Evolutionary conservation across 2,113 vertebrate species (phyloP).

Genomic region (Odocoileus virginianus): DNA sequence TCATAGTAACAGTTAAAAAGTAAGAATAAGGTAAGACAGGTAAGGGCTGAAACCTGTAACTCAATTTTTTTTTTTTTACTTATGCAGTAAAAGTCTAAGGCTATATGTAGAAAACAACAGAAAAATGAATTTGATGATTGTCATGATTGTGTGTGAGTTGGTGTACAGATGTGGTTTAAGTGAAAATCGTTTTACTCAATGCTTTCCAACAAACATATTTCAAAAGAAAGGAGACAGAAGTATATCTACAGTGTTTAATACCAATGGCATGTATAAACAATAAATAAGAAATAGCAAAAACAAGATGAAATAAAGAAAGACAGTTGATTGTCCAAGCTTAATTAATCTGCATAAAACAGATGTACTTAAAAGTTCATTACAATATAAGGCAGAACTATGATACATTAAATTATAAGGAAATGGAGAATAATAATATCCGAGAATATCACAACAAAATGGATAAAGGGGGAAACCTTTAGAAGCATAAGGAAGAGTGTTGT

Average conservation of each 20-base stretch:
- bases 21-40: neutral
- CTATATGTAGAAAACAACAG: neutral
- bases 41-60: neutral
- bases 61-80: neutral
- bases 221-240: neutral
- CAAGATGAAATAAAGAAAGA: neutral
- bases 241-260: neutral
- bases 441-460: neutral
- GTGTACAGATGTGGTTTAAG: neutral
- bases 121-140: neutral
- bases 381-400: neutral
- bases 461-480: neutral
- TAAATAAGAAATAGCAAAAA: slow-evolving; percentile 1
- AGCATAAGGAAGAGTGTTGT: neutral
- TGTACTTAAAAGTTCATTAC: neutral
- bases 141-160: neutral
- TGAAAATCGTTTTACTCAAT: neutral
- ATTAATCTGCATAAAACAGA: neutral
- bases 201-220: neutral
- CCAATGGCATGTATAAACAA: neutral
- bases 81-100: neutral
- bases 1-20: neutral
- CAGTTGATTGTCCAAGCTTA: neutral
- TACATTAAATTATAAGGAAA: neutral
- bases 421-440: neutral